Evolutionary conservation across 2,113 vertebrate genomes (phyloP).

Genomic region (Uropsilus gracilis): DNA sequence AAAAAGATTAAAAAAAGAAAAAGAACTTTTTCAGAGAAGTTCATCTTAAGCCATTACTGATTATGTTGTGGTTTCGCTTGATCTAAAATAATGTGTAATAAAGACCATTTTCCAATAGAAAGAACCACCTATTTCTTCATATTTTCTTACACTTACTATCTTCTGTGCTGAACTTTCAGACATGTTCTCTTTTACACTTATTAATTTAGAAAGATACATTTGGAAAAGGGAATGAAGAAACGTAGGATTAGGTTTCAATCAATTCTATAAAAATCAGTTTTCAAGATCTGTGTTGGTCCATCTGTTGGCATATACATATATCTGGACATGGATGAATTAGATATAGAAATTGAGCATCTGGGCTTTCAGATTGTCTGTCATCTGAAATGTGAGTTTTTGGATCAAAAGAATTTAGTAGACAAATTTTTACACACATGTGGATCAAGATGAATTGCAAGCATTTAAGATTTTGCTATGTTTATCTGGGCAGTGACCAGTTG

Average conservation of each 20-base stretch:
- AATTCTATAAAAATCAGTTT: neutral
- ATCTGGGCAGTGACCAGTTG: neutral
- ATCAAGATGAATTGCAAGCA: neutral
- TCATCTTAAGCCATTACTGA: constrained; percentile 5
- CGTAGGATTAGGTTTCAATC: neutral
- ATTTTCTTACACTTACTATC: neutral
- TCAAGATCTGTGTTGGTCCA: neutral
- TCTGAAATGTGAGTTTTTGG: constrained; percentile 37
- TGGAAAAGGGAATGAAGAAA: neutral
- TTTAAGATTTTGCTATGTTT: constrained; percentile 32
- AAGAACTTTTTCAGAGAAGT: neutral
- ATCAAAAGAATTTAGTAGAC: neutral
- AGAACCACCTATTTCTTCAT: neutral
- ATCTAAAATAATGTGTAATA: constrained; percentile 1
- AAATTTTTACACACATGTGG: neutral
- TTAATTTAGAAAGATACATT: neutral
- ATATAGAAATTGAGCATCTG: neutral
- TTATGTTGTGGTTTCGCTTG: neutral
- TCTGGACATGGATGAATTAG: neutral
- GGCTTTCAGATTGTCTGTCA: neutral
- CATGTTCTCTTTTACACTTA: neutral
- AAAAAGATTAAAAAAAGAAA: too few species aligned
- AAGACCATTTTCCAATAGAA: neutral
- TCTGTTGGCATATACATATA: neutral
- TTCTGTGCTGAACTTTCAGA: constrained; percentile 40